Percentiles rank a stretch among this genome's conserved stretches.
These are phyloP conservation scores for Andrena fulva DNA, from an alignment of 2,888 invertebrate genomes.

Conservation along the genomic window DNA sequence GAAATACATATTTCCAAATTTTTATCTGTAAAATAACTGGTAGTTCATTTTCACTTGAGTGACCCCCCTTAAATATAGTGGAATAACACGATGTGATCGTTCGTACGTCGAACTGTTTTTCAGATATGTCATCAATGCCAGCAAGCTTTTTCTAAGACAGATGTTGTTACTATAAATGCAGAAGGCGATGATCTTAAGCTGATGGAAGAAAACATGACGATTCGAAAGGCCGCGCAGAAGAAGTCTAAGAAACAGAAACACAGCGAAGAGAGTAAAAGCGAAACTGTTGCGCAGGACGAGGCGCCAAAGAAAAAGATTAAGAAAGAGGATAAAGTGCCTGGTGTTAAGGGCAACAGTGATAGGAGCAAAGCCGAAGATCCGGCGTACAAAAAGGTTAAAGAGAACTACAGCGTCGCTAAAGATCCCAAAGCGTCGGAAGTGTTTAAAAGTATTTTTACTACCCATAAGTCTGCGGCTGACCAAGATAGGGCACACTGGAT, in stretches of 20 bases:
- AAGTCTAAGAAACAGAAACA: slow-evolving; percentile 89
- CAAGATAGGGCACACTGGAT: slow-evolving; percentile 98
- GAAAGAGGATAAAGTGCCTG: slow-evolving; percentile 83
- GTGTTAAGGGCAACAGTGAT: slow-evolving; percentile 67
- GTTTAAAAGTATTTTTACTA: slow-evolving; percentile 97
- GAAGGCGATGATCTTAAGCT: slow-evolving; percentile 83
- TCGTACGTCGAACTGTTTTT: slow-evolving; percentile 1
- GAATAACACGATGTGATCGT: slow-evolving; percentile 33
- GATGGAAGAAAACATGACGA: slow-evolving; percentile 90
- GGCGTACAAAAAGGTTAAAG: slow-evolving; percentile 91
- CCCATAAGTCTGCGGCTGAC: slow-evolving; percentile 93
- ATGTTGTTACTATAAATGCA: slow-evolving; percentile 94
- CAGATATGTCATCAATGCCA: slow-evolving; percentile 89
- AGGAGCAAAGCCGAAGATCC: slow-evolving; percentile 86
- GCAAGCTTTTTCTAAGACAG: slow-evolving; percentile 90
- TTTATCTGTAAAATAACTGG: too few species aligned
- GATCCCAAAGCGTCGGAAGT: slow-evolving; percentile 96
- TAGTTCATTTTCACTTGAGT: too few species aligned
- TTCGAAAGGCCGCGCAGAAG: slow-evolving; percentile 89
- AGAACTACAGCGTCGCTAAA: slow-evolving; percentile 93
- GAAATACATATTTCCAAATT: too few species aligned
- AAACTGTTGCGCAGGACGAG: slow-evolving; percentile 66
- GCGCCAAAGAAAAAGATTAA: slow-evolving; percentile 77
- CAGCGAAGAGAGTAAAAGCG: slow-evolving; percentile 78
- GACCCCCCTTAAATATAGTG: background rate